Conservation (phyloP, 1,140 invertebrate genomes). For the Andrena cerasifolii region DNA sequence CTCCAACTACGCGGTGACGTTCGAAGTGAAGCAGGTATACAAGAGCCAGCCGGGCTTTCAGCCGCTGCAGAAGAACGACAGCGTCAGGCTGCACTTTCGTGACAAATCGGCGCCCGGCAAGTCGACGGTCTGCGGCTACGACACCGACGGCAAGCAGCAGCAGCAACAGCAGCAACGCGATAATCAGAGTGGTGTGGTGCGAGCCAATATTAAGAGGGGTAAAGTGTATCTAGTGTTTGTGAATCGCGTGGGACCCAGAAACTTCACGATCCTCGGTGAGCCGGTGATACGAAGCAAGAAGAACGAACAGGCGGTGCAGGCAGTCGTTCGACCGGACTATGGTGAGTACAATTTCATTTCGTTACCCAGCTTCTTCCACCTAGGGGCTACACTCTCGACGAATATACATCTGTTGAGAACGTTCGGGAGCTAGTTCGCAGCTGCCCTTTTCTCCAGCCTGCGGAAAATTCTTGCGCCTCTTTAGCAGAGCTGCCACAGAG, state of each 20-base stretch:
- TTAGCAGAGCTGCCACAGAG: too few species aligned
- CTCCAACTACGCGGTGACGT: constrained; percentile 85
- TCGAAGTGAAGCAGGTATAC: constrained; percentile 85
- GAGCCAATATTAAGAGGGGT: constrained; percentile 85
- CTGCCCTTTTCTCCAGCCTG: neutral
- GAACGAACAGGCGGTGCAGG: constrained; percentile 82
- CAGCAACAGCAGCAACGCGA: constrained; percentile 65
- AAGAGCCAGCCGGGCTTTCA: constrained; percentile 84
- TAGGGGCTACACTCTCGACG: constrained; percentile 19
- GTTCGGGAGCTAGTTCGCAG: constrained; percentile 17
- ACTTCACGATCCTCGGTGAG: constrained; percentile 86
- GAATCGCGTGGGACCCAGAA: constrained; percentile 85
- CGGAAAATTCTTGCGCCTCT: neutral
- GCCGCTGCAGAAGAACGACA: constrained; percentile 81
- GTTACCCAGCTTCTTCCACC: neutral
- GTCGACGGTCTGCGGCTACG: constrained; percentile 75
- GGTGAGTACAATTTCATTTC: constrained; percentile 80
- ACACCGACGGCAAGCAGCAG: constrained; percentile 53
- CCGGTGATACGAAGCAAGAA: constrained; percentile 83
- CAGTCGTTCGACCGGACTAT: constrained; percentile 84
- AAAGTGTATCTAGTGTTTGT: constrained; percentile 87
- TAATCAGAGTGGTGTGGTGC: constrained; percentile 80
- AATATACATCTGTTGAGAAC: constrained; percentile 19
- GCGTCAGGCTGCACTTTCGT: constrained; percentile 82
- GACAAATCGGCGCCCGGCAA: constrained; percentile 78